These are phyloP conservation scores for Monodelphis domestica DNA, from an alignment of 2,797 vertebrate genomes.

Conservation along the genomic window DNA sequence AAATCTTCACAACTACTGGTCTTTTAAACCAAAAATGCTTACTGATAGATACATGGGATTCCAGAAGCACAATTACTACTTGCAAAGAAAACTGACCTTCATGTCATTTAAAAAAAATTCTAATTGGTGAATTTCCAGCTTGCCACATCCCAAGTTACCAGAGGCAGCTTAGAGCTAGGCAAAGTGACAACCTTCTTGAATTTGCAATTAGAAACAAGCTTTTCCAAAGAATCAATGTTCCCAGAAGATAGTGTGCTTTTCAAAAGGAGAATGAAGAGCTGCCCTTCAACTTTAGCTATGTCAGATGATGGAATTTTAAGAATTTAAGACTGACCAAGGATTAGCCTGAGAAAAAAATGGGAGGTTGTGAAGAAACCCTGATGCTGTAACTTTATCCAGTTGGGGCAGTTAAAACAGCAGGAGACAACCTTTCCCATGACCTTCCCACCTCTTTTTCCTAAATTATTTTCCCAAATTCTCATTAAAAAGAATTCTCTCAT, in stretches of 20 bases:
- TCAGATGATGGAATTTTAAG: constrained; percentile 82
- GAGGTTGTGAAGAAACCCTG: constrained; percentile 79
- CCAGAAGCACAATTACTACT: constrained; percentile 51
- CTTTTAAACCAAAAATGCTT: neutral
- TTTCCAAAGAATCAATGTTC: constrained; percentile 26
- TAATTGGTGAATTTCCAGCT: neutral
- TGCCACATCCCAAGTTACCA: rapidly evolving
- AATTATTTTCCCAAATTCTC: constrained; percentile 53
- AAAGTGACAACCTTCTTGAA: neutral
- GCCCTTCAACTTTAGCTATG: constrained; percentile 68
- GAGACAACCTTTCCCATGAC: constrained; percentile 87
- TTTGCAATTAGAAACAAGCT: constrained; percentile 40
- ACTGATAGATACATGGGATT: constrained; percentile 9
- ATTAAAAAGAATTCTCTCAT: constrained; percentile 42
- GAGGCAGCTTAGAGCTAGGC: rapidly evolving
- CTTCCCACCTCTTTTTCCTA: constrained; percentile 73
- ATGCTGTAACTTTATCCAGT: constrained; percentile 86
- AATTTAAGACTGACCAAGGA: constrained; percentile 79
- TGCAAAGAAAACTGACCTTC: constrained; percentile 39
- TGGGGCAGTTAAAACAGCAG: constrained; percentile 82
- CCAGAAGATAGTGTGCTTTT: constrained; percentile 40
- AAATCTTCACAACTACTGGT: constrained; percentile 35
- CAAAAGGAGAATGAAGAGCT: constrained; percentile 67
- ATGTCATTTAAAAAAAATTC: neutral
- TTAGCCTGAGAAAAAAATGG: constrained; percentile 77